Evolutionary conservation across 2,888 invertebrate species (phyloP).

Genomic region (Bedellia somnulentella): DNA sequence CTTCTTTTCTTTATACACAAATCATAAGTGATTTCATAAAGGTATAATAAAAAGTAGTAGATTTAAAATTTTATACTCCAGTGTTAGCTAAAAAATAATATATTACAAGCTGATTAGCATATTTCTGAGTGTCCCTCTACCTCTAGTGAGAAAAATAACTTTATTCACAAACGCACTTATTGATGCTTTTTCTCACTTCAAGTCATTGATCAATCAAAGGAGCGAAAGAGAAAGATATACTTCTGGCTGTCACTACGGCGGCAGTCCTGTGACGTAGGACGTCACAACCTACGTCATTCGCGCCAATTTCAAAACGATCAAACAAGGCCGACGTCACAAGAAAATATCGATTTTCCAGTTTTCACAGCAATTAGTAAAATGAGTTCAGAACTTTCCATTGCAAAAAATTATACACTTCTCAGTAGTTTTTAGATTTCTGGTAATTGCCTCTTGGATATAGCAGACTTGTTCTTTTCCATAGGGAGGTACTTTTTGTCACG

Average conservation of each 20-base stretch:
- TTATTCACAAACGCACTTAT: slow-evolving; percentile 49
- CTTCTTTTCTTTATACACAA: slow-evolving; percentile 6
- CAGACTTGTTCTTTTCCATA: too few species aligned
- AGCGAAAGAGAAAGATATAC: slow-evolving; percentile 21
- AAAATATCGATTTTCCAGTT: slow-evolving; percentile 33
- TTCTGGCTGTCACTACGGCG: slow-evolving; percentile 13
- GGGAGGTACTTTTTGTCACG: too few species aligned
- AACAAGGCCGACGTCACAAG: slow-evolving; percentile 29
- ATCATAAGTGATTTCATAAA: slow-evolving; percentile 4
- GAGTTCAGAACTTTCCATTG: neutral
- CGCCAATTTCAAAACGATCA: slow-evolving; percentile 51
- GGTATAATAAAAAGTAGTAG: slow-evolving; percentile 7
- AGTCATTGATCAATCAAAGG: slow-evolving; percentile 24
- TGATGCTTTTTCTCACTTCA: slow-evolving; percentile 23
- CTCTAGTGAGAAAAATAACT: slow-evolving; percentile 25
- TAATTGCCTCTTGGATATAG: too few species aligned
- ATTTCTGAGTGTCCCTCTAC: neutral
- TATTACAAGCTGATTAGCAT: slow-evolving; percentile 7
- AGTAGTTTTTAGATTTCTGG: too few species aligned
- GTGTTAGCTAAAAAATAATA: slow-evolving; percentile 11
- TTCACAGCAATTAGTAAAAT: neutral
- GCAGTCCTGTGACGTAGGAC: slow-evolving; percentile 36
- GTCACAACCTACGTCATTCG: slow-evolving; percentile 43
- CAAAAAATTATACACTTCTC: too few species aligned
- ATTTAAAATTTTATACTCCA: slow-evolving; percentile 9